phyloP scores from a whole-genome alignment of 2,888 invertebrate genomes.

The Petrolisthes manimaculis region DNA sequence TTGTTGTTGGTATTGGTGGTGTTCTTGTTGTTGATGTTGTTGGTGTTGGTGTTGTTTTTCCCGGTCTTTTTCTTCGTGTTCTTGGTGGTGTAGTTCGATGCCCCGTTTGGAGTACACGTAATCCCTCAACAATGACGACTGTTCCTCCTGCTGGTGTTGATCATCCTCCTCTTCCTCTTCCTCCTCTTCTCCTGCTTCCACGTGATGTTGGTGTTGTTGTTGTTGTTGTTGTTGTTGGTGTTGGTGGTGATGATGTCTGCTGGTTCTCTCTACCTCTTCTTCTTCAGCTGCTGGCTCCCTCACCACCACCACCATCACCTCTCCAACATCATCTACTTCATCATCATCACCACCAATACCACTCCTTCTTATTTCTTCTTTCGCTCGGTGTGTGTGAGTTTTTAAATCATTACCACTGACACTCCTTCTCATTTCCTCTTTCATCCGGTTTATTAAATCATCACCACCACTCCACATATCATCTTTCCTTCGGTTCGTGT shows the following conservation, averaged over 20 bases:
- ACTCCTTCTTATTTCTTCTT: background rate
- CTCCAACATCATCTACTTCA: background rate
- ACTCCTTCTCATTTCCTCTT: no score
- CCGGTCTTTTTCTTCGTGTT: no score
- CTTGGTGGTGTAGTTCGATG: background rate
- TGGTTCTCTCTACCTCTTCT: no score
- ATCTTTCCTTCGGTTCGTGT: no score
- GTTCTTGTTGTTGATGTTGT: no score
- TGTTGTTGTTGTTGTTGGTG: background rate
- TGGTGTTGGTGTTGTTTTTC: no score
- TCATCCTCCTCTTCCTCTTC: background rate
- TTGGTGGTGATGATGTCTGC: no score
- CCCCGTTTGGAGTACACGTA: constrained; percentile 22
- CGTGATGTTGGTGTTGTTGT: background rate
- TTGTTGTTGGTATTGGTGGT: no score
- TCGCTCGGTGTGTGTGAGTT: no score
- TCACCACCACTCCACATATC: no score
- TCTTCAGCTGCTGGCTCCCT: background rate
- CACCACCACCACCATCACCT: background rate
- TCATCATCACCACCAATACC: background rate
- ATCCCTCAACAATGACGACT: background rate
- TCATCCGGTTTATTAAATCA: no score
- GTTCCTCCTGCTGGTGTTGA: background rate
- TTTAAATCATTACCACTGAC: no score
- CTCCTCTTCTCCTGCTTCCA: background rate